Conservation (phyloP, 1,140 invertebrate genomes). For the Drosophila lacteicornis region DNA sequence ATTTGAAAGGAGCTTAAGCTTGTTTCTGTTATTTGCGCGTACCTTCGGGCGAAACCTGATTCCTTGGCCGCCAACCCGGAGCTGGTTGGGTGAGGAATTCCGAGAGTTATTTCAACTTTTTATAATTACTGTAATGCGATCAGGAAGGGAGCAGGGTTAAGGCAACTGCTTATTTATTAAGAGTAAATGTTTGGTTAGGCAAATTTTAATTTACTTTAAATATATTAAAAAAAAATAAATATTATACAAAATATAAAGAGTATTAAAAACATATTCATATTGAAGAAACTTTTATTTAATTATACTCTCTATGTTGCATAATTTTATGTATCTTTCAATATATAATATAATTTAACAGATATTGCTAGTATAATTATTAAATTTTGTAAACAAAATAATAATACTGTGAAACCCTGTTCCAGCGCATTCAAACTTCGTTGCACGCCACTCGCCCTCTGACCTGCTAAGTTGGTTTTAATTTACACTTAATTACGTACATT, state of each 20-base stretch:
- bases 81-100: slow-evolving; percentile 10
- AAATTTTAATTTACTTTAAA: too few relatives aligned
- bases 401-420: rapidly evolving
- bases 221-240: too few relatives aligned
- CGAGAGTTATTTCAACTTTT: slow-evolving; percentile 25
- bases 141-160: neutral
- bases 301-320: too few relatives aligned
- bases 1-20: slow-evolving; percentile 50
- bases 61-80: slow-evolving; percentile 4
- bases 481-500: slow-evolving; percentile 61
- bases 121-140: slow-evolving; percentile 20
- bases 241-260: too few relatives aligned
- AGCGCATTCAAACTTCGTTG: slow-evolving; percentile 15
- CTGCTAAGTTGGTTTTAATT: slow-evolving; percentile 60
- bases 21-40: slow-evolving; percentile 43
- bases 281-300: too few relatives aligned
- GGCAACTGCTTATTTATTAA: neutral
- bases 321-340: too few relatives aligned
- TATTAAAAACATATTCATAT: too few relatives aligned
- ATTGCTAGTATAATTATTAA: too few relatives aligned
- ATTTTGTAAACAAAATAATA: too few relatives aligned
- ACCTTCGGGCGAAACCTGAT: slow-evolving; percentile 29
- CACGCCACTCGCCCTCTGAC: neutral
- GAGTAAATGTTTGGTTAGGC: too few relatives aligned
- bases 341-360: too few relatives aligned